Evolutionary conservation across 2,888 invertebrate species (phyloP).

Genomic region (Euphydryas editha): DNA sequence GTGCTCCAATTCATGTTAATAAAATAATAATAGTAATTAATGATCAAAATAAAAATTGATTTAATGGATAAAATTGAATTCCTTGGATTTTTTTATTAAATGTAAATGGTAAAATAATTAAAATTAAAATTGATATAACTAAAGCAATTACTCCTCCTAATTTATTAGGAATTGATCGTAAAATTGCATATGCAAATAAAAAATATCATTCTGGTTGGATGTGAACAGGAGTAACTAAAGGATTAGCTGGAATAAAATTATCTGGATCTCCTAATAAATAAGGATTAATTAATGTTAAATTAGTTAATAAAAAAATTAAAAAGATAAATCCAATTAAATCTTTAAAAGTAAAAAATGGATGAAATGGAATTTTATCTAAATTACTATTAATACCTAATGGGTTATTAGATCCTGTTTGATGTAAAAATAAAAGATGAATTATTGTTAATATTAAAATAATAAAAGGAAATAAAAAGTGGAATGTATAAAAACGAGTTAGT

Average conservation of each 20-base stretch:
- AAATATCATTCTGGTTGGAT: slow-evolving; percentile 84
- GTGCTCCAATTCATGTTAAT: slow-evolving; percentile 89
- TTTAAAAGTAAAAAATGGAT: slow-evolving; percentile 86
- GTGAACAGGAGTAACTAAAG: slow-evolving; percentile 87
- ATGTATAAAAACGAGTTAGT: slow-evolving; percentile 89
- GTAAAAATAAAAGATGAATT: slow-evolving; percentile 87
- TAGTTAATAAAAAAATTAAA: slow-evolving; percentile 77
- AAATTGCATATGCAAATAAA: slow-evolving; percentile 5
- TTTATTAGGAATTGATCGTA: slow-evolving; percentile 60
- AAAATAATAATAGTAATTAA: slow-evolving; percentile 82
- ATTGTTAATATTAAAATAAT: slow-evolving; percentile 84
- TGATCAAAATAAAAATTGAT: slow-evolving; percentile 84
- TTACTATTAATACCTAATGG: slow-evolving; percentile 86
- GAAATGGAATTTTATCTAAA: slow-evolving; percentile 87
- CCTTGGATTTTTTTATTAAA: slow-evolving; percentile 83
- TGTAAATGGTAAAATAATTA: slow-evolving; percentile 84
- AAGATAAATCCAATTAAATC: slow-evolving; percentile 85
- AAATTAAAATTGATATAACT: slow-evolving; percentile 86
- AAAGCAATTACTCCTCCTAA: slow-evolving; percentile 88
- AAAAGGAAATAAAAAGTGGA: slow-evolving; percentile 90
- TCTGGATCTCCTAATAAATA: slow-evolving; percentile 87
- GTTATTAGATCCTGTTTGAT: slow-evolving; percentile 85
- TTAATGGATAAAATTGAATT: slow-evolving; percentile 84
- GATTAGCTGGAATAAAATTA: slow-evolving; percentile 89
- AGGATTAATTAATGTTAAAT: slow-evolving; percentile 81